A percentile compares a stretch with the other conserved stretches of the same genome.
Evolutionary conservation across 2,797 vertebrate species (phyloP).

Genomic region (Hydrophis major): DNA sequence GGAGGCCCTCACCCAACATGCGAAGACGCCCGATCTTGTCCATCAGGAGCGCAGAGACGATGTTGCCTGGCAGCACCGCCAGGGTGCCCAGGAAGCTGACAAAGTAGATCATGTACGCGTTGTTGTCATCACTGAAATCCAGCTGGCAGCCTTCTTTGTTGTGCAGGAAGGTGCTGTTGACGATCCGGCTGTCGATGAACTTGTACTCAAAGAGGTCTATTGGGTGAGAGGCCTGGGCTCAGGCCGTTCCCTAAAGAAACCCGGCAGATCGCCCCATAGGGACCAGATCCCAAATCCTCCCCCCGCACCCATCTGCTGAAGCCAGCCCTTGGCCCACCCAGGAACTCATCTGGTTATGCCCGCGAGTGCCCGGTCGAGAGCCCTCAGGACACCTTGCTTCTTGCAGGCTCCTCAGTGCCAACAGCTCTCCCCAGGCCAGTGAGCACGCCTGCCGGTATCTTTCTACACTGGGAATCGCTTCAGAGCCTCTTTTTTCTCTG

Average conservation of each 20-base stretch:
- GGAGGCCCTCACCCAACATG: slow-evolving; percentile 83
- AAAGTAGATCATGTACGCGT: slow-evolving; percentile 98
- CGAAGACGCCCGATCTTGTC: slow-evolving; percentile 95
- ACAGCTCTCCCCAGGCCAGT: not conserved
- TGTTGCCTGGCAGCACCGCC: slow-evolving; percentile 94
- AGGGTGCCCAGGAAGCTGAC: slow-evolving; percentile 96
- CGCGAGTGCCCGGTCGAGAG: not conserved
- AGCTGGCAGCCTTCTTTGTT: slow-evolving; percentile 96
- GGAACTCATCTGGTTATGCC: not conserved
- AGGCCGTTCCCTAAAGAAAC: not conserved
- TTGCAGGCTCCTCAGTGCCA: not conserved
- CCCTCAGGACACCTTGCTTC: not conserved
- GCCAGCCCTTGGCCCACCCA: not conserved
- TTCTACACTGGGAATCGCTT: not conserved
- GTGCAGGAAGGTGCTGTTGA: slow-evolving; percentile 96
- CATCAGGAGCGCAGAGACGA: slow-evolving; percentile 95
- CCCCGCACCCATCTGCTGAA: too few relatives aligned
- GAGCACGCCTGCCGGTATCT: not conserved
- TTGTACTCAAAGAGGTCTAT: slow-evolving; percentile 94
- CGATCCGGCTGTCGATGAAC: slow-evolving; percentile 85
- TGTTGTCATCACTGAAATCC: slow-evolving; percentile 93
- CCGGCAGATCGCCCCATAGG: too few relatives aligned
- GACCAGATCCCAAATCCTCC: not conserved
- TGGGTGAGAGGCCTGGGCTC: not conserved
- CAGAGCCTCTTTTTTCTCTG: not conserved